These are phyloP conservation scores for Habropoda laboriosa DNA, from an alignment of 1,140 invertebrate genomes.

Conservation along the genomic window DNA sequence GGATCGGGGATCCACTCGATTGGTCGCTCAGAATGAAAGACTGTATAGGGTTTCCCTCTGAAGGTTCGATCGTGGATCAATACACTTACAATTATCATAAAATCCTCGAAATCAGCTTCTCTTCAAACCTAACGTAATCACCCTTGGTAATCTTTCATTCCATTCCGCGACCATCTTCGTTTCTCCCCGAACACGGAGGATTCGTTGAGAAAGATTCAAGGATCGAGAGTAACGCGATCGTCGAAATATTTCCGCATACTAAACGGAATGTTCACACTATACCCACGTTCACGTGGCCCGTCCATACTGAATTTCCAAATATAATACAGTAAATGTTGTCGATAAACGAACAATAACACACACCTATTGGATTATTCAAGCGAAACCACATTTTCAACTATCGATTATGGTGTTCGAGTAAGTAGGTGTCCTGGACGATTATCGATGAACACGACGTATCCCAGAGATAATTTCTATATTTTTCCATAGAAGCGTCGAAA, in stretches of 20 bases:
- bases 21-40: slow-evolving; percentile 56
- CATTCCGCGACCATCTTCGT: neutral
- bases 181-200: neutral
- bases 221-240: neutral
- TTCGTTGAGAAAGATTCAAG: neutral
- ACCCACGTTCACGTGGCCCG: neutral
- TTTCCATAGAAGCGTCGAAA: too few species aligned
- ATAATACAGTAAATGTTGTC: too few species aligned
- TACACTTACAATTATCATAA: neutral
- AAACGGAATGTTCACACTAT: neutral
- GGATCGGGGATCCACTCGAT: slow-evolving; percentile 1
- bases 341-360: too few species aligned
- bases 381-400: too few species aligned
- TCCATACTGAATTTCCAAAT: too few species aligned
- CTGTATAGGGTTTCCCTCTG: too few species aligned
- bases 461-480: too few species aligned
- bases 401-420: too few species aligned
- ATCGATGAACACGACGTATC: too few species aligned
- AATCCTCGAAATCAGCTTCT: neutral
- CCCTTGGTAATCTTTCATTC: slow-evolving; percentile 58
- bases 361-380: too few species aligned
- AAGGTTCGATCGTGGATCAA: rapidly evolving
- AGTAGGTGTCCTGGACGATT: too few species aligned
- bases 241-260: too few species aligned
- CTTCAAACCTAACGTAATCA: neutral